phyloP scores from a whole-genome alignment of 2,888 invertebrate genomes.

The Temnothorax ravouxi region DNA sequence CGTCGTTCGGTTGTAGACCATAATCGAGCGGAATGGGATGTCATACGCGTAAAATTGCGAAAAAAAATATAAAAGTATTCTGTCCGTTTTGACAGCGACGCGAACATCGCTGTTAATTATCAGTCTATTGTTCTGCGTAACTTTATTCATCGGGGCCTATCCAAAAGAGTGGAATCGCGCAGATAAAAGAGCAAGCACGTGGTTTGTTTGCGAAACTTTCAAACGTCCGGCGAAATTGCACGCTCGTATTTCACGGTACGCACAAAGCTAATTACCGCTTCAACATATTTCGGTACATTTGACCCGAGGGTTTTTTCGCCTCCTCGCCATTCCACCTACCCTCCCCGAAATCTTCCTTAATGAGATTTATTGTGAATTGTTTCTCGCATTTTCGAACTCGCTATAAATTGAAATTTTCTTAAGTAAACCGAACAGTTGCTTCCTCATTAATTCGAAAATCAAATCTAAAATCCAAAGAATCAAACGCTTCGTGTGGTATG shows the following conservation, averaged over 20 bases:
- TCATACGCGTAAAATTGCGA: neutral
- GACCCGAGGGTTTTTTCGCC: conserved; percentile 65
- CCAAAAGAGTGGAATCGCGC: conserved; percentile 61
- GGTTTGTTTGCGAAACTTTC: conserved; percentile 74
- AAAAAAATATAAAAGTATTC: neutral
- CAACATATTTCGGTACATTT: conserved; percentile 76
- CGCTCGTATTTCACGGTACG: conserved; percentile 66
- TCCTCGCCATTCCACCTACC: conserved; percentile 57
- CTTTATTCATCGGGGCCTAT: conserved; percentile 48
- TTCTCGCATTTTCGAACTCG: neutral
- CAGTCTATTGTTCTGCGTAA: conserved; percentile 37
- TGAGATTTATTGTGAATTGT: neutral
- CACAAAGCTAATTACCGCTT: conserved; percentile 79
- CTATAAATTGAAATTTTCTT: neutral
- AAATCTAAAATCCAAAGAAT: neutral
- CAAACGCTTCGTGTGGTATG: neutral
- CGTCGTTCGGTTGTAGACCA: neutral
- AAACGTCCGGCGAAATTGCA: conserved; percentile 76
- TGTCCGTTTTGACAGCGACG: conserved; percentile 5
- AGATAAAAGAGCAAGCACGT: conserved; percentile 66
- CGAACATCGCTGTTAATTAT: conserved; percentile 47
- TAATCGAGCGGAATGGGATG: conserved; percentile 9
- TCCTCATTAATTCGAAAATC: neutral
- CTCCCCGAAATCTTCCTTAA: conserved; percentile 40
- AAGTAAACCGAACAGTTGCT: neutral